phyloP scores from a whole-genome alignment of 2,888 invertebrate species.

The Hemistola chrysoprasaria region DNA sequence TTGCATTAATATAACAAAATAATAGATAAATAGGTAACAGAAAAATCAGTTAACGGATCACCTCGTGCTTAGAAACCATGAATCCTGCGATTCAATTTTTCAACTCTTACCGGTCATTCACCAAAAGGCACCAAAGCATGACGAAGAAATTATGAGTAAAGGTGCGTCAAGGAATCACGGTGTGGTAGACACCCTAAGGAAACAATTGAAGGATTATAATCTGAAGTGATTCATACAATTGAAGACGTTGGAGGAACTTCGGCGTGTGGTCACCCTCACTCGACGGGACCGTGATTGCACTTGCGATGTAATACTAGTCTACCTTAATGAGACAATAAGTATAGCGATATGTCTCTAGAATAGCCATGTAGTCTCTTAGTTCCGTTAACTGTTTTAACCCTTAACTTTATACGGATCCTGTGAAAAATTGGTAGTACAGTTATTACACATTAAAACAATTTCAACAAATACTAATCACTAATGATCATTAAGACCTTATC shows the following conservation, averaged over 20 bases:
- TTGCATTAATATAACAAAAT: too few species aligned
- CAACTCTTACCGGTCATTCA: slow-evolving; percentile 75
- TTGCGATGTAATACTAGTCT: slow-evolving; percentile 26
- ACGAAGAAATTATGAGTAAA: slow-evolving; percentile 72
- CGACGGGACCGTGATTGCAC: slow-evolving; percentile 52
- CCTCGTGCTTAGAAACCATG: slow-evolving; percentile 67
- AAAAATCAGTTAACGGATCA: slow-evolving; percentile 56
- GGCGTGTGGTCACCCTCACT: slow-evolving; percentile 61
- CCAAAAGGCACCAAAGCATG: slow-evolving; percentile 66
- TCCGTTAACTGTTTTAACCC: too few species aligned
- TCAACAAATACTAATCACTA: too few species aligned
- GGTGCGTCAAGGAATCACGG: slow-evolving; percentile 76
- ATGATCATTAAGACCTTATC: too few species aligned
- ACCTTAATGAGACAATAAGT: too few species aligned
- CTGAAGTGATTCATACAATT: slow-evolving; percentile 50
- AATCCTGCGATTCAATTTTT: slow-evolving; percentile 77
- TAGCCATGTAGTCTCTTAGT: too few species aligned
- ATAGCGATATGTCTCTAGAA: too few species aligned
- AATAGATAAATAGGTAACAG: slow-evolving; percentile 18
- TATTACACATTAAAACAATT: too few species aligned
- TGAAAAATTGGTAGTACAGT: too few species aligned
- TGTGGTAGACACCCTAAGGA: slow-evolving; percentile 69
- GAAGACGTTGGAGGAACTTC: slow-evolving; percentile 58
- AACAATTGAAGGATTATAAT: slow-evolving; percentile 45
- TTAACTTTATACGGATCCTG: too few species aligned